These are phyloP conservation scores for Alaudala cheleensis DNA, from an alignment of 2,113 vertebrate genomes.

Conservation along the genomic window DNA sequence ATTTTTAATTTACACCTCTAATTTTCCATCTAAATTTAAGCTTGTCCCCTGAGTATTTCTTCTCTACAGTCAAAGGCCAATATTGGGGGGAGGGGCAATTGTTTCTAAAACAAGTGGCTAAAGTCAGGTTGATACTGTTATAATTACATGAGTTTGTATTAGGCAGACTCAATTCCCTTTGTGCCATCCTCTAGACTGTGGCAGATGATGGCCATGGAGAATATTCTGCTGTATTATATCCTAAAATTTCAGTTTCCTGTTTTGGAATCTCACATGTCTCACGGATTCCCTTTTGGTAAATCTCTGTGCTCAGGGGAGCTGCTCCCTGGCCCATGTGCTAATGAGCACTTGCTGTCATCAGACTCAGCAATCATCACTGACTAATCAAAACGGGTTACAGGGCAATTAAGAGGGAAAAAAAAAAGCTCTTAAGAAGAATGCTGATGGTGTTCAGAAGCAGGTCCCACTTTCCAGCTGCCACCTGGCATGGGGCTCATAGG, in stretches of 20 bases:
- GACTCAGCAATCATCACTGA: slow-evolving; percentile 1
- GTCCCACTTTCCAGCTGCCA: neutral
- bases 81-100: neutral
- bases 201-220: neutral
- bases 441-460: neutral
- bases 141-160: neutral
- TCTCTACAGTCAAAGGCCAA: neutral
- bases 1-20: neutral
- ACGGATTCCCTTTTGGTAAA: neutral
- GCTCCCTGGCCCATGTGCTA: slow-evolving; percentile 2
- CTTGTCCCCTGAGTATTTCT: neutral
- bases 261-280: neutral
- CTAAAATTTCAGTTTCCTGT: neutral
- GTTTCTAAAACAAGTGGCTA: neutral
- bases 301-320: neutral
- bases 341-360: slow-evolving; percentile 20
- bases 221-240: neutral
- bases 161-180: neutral
- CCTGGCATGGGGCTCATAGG: neutral
- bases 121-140: neutral
- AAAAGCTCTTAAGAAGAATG: neutral
- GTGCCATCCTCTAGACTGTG: neutral
- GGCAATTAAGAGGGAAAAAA: neutral
- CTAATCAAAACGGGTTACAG: slow-evolving; percentile 17
- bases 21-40: slow-evolving; percentile 25